Conservation (phyloP, 2,113 vertebrate genomes). For the Amphilophus citrinellus region DNA sequence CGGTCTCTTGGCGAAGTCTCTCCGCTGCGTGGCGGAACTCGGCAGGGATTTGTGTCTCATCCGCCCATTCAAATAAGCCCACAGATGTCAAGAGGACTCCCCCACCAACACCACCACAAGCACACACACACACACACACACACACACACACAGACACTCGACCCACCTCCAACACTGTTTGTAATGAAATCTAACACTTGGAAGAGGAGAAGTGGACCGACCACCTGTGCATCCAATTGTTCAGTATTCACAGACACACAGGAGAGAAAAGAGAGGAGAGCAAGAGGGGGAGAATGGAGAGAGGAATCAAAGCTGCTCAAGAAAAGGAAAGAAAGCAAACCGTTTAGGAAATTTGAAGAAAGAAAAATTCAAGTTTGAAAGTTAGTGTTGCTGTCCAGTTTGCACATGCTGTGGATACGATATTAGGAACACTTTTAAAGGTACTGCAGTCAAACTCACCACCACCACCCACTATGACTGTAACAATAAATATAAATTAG, state of each 20-base stretch:
- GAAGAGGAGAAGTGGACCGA: slow-evolving; percentile 75
- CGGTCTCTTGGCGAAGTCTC: slow-evolving; percentile 42
- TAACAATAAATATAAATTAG: not conserved
- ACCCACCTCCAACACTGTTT: slow-evolving; percentile 77
- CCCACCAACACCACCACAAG: slow-evolving; percentile 45
- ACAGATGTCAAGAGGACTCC: slow-evolving; percentile 71
- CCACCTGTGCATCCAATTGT: slow-evolving; percentile 80
- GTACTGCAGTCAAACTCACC: not conserved
- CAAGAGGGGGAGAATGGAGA: slow-evolving; percentile 22
- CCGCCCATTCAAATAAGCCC: slow-evolving; percentile 69
- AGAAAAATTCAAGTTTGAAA: not conserved
- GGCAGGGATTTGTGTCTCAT: slow-evolving; percentile 64
- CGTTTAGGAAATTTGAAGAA: not conserved
- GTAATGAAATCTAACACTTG: slow-evolving; percentile 81
- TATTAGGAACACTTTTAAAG: not conserved
- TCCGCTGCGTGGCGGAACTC: slow-evolving; percentile 48
- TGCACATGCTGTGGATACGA: not conserved
- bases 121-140: slow-evolving; percentile 5
- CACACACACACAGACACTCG: slow-evolving; percentile 32
- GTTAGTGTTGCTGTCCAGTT: not conserved
- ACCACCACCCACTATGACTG: not conserved
- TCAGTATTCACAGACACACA: slow-evolving; percentile 60
- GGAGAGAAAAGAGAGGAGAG: slow-evolving; percentile 51
- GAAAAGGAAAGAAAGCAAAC: slow-evolving; percentile 18
- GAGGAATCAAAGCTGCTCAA: slow-evolving; percentile 41